Evolutionary conservation across 2,888 invertebrate genomes (phyloP).

Genomic region (Eulithis prunata): DNA sequence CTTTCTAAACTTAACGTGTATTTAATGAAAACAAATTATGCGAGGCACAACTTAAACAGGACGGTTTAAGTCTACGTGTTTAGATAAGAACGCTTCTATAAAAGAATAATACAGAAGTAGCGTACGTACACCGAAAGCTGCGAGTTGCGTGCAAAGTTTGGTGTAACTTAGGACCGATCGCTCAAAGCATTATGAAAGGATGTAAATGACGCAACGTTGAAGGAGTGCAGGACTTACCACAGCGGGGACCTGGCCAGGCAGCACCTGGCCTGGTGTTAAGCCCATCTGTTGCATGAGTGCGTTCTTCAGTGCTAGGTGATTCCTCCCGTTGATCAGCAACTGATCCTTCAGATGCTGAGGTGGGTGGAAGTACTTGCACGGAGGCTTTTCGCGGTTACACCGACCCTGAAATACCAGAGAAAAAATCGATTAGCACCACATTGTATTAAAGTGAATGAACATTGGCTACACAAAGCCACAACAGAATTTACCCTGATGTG

Average conservation of each 20-base stretch:
- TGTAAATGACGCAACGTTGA: conserved; percentile 19
- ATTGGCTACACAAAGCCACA: conserved; percentile 13
- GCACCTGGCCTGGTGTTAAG: conserved; percentile 95
- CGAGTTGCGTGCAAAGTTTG: conserved; percentile 75
- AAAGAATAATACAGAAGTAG: conserved; percentile 56
- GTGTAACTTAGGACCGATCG: conserved; percentile 75
- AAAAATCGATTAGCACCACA: conserved; percentile 25
- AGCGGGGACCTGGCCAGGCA: conserved; percentile 96
- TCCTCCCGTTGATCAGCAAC: conserved; percentile 99
- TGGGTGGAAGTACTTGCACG: conserved; percentile 99
- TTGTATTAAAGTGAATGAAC: conserved; percentile 19
- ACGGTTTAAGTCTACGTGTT: conserved; percentile 64
- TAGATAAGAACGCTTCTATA: conserved; percentile 61
- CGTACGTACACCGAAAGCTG: conserved; percentile 81
- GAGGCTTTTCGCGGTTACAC: conserved; percentile 99
- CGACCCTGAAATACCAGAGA: conserved; percentile 92
- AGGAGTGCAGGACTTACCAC: conserved; percentile 88
- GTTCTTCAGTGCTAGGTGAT: conserved; percentile 99
- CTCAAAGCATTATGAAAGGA: conserved; percentile 64
- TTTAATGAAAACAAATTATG: conserved; percentile 30
- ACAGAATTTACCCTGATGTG: conserved; percentile 19
- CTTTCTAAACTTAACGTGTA: conserved; percentile 25
- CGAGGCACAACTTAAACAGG: conserved; percentile 74
- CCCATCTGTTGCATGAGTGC: conserved; percentile 99
- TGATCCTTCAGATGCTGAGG: conserved; percentile 99